Conservation (phyloP, 2,113 vertebrate genomes). For the Podarcis muralis region DNA sequence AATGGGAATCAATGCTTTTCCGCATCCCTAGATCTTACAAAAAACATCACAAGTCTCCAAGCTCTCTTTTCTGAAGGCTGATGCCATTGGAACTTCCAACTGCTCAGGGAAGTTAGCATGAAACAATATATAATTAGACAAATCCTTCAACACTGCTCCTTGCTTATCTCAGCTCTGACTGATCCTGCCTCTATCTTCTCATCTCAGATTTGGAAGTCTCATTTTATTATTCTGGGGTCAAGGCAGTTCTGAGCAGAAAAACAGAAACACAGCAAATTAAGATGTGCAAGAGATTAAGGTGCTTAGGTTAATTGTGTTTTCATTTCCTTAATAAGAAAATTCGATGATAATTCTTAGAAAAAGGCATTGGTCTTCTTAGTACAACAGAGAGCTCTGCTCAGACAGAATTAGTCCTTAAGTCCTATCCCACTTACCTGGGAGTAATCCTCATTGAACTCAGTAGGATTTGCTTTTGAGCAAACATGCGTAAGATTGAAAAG, state of each 20-base stretch:
- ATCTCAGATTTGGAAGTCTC: constrained; percentile 33
- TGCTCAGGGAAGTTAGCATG: not conserved
- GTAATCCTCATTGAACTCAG: not conserved
- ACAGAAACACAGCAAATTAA: constrained; percentile 47
- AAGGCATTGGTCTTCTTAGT: not conserved
- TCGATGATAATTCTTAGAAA: constrained; percentile 15
- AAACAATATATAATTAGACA: constrained; percentile 25
- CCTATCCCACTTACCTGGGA: not conserved
- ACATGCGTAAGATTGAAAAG: not conserved
- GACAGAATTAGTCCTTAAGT: not conserved
- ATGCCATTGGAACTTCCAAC: not conserved
- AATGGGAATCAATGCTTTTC: too few species aligned
- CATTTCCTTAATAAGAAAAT: constrained; percentile 45
- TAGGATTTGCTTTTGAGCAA: not conserved
- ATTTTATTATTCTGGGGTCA: constrained; percentile 33
- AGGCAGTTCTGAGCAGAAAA: constrained; percentile 23
- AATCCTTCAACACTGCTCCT: constrained; percentile 17
- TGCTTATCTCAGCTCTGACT: constrained; percentile 40
- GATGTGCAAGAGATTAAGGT: constrained; percentile 50
- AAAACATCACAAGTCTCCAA: not conserved
- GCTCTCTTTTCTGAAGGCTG: not conserved
- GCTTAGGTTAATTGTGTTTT: constrained; percentile 62
- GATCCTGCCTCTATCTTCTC: constrained; percentile 29
- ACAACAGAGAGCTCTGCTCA: not conserved
- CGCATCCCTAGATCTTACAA: not conserved